phyloP scores from a whole-genome alignment of 30 jellyfish, hydroid and myxozoan genomes.

The Pseudorhiza aurosa region DNA sequence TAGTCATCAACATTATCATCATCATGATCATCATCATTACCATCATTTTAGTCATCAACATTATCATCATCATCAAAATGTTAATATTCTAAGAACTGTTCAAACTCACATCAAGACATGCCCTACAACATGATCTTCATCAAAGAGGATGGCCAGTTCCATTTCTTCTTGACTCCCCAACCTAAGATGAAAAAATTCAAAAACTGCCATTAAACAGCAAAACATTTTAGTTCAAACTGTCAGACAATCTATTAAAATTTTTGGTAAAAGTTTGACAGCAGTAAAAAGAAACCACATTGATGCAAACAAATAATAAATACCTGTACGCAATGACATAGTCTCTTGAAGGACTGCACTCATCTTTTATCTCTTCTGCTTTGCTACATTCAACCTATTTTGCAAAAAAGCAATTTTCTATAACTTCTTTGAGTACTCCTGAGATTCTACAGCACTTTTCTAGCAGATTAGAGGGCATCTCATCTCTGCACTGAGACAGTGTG shows the following conservation, averaged over 20 bases:
- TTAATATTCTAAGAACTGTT: too few species aligned
- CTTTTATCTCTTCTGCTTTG: background rate
- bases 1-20: too few species aligned
- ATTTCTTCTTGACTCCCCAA: background rate
- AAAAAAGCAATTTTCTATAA: too few species aligned
- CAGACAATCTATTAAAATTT: too few species aligned
- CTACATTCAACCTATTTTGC: conserved; percentile 7
- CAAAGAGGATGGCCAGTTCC: conserved; percentile 25
- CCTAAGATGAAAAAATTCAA: background rate
- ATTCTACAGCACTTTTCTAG: too few species aligned
- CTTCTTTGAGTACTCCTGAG: too few species aligned
- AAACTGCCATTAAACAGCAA: background rate
- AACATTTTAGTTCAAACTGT: too few species aligned
- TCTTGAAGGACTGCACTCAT: background rate
- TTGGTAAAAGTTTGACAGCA: background rate
- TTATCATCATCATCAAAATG: too few species aligned
- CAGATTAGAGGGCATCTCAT: too few species aligned
- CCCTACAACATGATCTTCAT: conserved; percentile 63
- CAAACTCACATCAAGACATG: conserved; percentile 59
- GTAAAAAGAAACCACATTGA: background rate
- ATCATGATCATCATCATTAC: too few species aligned
- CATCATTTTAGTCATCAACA: too few species aligned
- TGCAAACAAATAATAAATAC: background rate
- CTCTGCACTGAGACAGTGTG: too few species aligned
- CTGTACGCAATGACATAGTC: conserved; percentile 10